Base-by-base conservation (phyloP, 2,797 vertebrate genomes). In the Neoniphon sammara region DNA sequence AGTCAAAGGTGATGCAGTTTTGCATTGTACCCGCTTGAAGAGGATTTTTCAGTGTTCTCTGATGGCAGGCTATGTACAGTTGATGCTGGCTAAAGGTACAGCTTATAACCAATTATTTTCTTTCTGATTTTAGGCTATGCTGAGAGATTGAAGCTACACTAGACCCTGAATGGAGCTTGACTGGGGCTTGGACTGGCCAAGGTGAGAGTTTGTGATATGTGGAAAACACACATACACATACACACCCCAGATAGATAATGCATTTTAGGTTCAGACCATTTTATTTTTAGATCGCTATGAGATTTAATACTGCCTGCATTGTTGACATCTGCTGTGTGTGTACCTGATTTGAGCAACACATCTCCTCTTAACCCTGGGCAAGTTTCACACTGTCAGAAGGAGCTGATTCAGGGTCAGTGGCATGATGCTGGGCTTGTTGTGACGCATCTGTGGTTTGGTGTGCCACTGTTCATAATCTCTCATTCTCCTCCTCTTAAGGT, bases 161-260 rank as follows among this genome's bases (percentile, higher is more conserved):
- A 69, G 72, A 80, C 80, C 78, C 85, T 92, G 89, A 78, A 89
- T 90, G 91, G 87, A 87, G 87, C 83, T 91, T 83, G 77, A 89
- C 81, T 83, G 79, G 81, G 76, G 74, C 66, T 88, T 87, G 74
- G 82, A 54, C 83, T 82, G 82, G 81, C 83, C 82, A 84, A 93
- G 91, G 93, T 94, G 80, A 91, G 90, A 68, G 42, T 61, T 27
- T 52, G 14, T 53, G 61, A 12, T 21, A 70, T 46, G 54, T 53
- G 2, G 47, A 12, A 66, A 11, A 69, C 20, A 49, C 34, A 64
- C 73, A 70, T 20, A 30, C 30, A 30, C 39, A 62, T 52, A 56
- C 49, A 64, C 64, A 59, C 9, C 5, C 23, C 7, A 21, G 10
- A 9, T 70, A 31, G 50, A 55, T n/a, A 53, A 5, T 49, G 30